Base-by-base conservation (phyloP, 2,797 vertebrate species). In the Dryobates pubescens region DNA sequence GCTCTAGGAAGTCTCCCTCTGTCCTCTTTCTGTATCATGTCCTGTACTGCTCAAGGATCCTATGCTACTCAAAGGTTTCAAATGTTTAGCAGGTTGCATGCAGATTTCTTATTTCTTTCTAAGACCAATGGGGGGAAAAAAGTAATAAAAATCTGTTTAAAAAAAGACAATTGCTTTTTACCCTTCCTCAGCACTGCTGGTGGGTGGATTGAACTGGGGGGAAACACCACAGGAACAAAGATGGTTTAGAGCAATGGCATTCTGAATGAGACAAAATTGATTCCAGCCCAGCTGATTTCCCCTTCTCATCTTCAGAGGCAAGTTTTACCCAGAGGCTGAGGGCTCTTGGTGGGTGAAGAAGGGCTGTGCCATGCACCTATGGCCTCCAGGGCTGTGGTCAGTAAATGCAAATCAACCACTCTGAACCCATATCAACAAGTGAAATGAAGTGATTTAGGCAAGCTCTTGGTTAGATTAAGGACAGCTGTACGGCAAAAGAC, bases 21-120 rank as follows among this genome's bases (percentile, higher is more conserved):
- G 93, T 96, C 96, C 97, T 97, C 98, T 98, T 95, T 78, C 97
- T 96, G 97, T 97, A 96, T 98, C 97, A 97, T 97, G 92, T 98
- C 95, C 97, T 97, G 97, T 98, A 97, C 97, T 95, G 97, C 97
- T 98, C 98, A 98, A 97, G 98, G 97, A 97, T 97, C 98, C 96
- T 97, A 98, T 97, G 96, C 98, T 98, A 97, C 98, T 98, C 98
- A 98, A 98, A 98, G 98, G 94, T 98, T 98, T 91, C 95, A 94
- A 96, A 91, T 96, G 96, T 94, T 95, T 97, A 98, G 97, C 63
- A 94, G 84, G 65, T 94, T 98, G 98, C 98, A 98, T 98, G 98
- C 97, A 96, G 88, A 94, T 97, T 98, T 98, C 98, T 75, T 98
- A 98, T 98, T 97, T 97, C 97, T 98, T 98, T 98, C 97, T 98